Conservation (phyloP, 2,113 vertebrate genomes). For the Nyctibius bracteatus region DNA sequence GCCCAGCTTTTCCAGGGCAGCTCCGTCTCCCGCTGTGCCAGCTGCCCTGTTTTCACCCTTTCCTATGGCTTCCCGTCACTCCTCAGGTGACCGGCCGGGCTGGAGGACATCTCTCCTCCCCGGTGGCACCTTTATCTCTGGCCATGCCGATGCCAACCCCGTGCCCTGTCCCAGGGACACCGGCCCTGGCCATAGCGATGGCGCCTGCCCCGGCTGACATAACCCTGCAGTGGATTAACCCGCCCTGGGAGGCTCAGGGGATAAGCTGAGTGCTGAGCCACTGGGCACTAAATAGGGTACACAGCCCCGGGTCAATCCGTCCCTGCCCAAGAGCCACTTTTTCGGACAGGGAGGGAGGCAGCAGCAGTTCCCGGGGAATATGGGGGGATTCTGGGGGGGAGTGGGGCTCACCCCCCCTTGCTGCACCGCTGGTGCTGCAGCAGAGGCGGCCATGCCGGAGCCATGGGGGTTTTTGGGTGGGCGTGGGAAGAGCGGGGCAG, state of each 20-base stretch:
- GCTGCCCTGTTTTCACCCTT: not conserved
- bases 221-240: not conserved
- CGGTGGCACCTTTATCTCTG: not conserved
- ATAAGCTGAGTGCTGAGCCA: constrained; percentile 43
- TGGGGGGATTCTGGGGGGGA: not conserved
- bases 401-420: not conserved
- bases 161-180: not conserved
- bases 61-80: not conserved
- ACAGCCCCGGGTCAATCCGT: not conserved
- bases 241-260: not conserved
- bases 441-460: not conserved
- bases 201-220: not conserved
- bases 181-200: not conserved
- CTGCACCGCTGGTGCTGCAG: not conserved
- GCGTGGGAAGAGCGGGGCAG: not conserved
- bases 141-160: not conserved
- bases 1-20: not conserved
- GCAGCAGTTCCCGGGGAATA: rapidly evolving
- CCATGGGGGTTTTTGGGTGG: not conserved
- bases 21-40: not conserved
- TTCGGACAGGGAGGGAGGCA: rapidly evolving
- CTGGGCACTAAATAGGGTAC: not conserved
- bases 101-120: not conserved
- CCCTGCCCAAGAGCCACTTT: not conserved
- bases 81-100: not conserved